Conservation (phyloP, 2,888 invertebrate species). For the Clusia tigrina region DNA sequence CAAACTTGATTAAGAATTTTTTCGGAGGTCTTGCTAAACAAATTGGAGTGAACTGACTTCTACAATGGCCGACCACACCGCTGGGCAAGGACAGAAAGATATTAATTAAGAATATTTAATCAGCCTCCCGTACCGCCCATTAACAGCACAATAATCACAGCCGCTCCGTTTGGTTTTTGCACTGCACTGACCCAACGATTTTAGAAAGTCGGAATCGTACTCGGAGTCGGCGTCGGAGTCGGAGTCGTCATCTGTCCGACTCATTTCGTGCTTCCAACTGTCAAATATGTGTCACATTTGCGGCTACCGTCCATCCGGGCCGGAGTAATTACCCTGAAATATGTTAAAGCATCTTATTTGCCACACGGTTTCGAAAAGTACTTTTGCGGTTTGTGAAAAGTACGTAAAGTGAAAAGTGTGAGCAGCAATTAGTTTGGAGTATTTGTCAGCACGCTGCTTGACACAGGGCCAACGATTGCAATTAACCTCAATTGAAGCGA, state of each 20-base stretch:
- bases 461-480: constrained; percentile 31
- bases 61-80: neutral
- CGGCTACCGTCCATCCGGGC: constrained; percentile 56
- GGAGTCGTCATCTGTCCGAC: no score
- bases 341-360: constrained; percentile 27
- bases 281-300: constrained; percentile 58
- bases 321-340: constrained; percentile 54
- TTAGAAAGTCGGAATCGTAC: no score
- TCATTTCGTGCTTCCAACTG: constrained; percentile 40
- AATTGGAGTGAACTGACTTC: no score
- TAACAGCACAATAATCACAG: no score
- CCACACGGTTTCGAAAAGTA: no score
- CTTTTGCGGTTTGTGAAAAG: neutral
- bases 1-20: neutral
- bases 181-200: no score
- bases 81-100: no score
- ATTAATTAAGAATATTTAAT: no score
- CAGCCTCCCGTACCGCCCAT: no score
- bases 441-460: neutral
- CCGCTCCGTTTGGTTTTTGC: no score
- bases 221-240: no score
- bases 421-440: neutral
- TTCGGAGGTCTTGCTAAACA: neutral
- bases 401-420: no score
- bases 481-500: constrained; percentile 52